These are phyloP conservation scores for Rhingia rostrata DNA, from an alignment of 2,888 invertebrate genomes.

Conservation along the genomic window DNA sequence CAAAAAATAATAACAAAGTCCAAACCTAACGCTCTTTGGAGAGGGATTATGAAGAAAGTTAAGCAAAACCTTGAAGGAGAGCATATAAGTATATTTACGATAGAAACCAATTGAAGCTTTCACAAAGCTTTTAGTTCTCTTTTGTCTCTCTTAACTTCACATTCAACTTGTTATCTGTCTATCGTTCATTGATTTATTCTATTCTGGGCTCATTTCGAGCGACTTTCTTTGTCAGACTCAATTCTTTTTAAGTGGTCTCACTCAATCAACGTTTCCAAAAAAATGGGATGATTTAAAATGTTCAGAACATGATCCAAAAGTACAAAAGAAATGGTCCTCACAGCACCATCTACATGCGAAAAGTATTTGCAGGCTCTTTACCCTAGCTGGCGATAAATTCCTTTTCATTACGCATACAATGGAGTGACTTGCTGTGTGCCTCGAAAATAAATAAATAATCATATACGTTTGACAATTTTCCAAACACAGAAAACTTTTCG, in stretches of 20 bases:
- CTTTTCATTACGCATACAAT: conserved; percentile 55
- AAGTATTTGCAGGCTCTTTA: neutral
- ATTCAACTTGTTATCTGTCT: conserved; percentile 18
- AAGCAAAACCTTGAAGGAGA: conserved; percentile 37
- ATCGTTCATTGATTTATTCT: conserved; percentile 69
- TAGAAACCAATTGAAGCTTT: conserved; percentile 26
- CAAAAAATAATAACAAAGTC: neutral
- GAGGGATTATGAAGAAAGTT: conserved; percentile 27
- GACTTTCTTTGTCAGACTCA: too few species aligned
- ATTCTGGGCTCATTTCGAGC: conserved; percentile 15
- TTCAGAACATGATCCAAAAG: conserved; percentile 20
- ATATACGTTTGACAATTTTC: conserved; percentile 58
- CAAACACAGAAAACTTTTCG: conserved; percentile 43
- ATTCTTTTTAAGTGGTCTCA: conserved; percentile 18
- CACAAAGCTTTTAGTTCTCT: conserved; percentile 35
- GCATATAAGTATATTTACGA: neutral
- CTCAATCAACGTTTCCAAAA: conserved; percentile 16
- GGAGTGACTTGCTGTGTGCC: conserved; percentile 12
- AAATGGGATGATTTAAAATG: neutral
- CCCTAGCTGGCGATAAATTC: conserved; percentile 34
- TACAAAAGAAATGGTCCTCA: neutral
- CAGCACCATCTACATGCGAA: neutral
- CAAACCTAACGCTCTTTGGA: neutral
- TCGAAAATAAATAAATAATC: conserved; percentile 63
- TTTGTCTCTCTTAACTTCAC: conserved; percentile 21